Base-by-base conservation (phyloP, 2,888 invertebrate genomes). In the Lucinisca nassula region DNA sequence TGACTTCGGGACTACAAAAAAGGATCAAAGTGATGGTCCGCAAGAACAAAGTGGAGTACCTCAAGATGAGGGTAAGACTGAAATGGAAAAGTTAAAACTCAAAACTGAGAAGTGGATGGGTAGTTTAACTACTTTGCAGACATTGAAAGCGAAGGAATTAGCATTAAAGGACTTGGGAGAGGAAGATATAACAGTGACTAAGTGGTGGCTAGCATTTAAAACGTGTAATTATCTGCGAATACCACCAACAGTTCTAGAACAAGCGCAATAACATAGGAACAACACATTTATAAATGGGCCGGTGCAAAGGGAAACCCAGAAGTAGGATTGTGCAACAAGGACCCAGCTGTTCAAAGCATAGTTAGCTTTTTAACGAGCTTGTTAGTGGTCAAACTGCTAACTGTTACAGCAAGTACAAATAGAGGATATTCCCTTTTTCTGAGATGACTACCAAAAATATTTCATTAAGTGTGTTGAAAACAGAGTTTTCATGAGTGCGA, bases 121-220 rank as follows among this genome's bases (percentile, higher is more conserved):
- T 61, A 80, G 85, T 2, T 75, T 92, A 45, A 84, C 92, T 14
- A 91, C 92, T 3, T 82, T 83, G 12, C 92, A 92, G 32, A 76
- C 88, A 32, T 51, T 91, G 40, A 90, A 87, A 61, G 91, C 90
- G 1, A 92, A 90, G 55, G 92, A 92, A 74, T 61, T 88, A 12
- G 91, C 92, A 0, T 75, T 93, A 51, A 91, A 89, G 49, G 93
- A 93, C 51, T 61, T 93, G 3, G 93, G 92, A 0, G 92, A 93
- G 35, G 93, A 93, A 61, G 93, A 93, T 55, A 70, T 77, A n/a
- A 85, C 86, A 24, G 83, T 90, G 14, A 87, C 90, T 12, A 88
- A 92, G 74, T 93, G 93, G 93, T 93, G 92, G 93, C n/a, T 82
- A 12, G 82, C 91, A 0, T 85, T 93, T 27, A 86, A 84, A 45